These are phyloP conservation scores for Danio rerio DNA, from an alignment of 2,113 vertebrate species.

Conservation along the genomic window GRCz12tu NC_133199.1:36854501-36855000, in stretches of 20 bases:
- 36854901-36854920: neutral
- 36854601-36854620: neutral
- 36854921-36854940: too few species aligned
- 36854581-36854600: neutral
- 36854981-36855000: neutral
- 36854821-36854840: too few species aligned
- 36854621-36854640: neutral
- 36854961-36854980: too few species aligned
- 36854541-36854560: constrained; percentile 11
- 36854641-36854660: neutral
- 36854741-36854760: too few species aligned
- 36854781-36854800: too few species aligned
- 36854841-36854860: too few species aligned
- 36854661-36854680: neutral
- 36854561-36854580: neutral
- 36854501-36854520: neutral
- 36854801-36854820: neutral
- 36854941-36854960: too few species aligned
- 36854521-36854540: neutral
- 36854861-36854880: too few species aligned
- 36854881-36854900: too few species aligned
- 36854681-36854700: neutral
- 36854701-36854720: neutral
- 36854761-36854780: too few species aligned
- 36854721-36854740: neutral